Percentiles rank a stretch among this genome's conserved stretches.
These are phyloP conservation scores for Alligator sinensis DNA, from an alignment of 2,113 vertebrate species.

Conservation along the genomic window DNA sequence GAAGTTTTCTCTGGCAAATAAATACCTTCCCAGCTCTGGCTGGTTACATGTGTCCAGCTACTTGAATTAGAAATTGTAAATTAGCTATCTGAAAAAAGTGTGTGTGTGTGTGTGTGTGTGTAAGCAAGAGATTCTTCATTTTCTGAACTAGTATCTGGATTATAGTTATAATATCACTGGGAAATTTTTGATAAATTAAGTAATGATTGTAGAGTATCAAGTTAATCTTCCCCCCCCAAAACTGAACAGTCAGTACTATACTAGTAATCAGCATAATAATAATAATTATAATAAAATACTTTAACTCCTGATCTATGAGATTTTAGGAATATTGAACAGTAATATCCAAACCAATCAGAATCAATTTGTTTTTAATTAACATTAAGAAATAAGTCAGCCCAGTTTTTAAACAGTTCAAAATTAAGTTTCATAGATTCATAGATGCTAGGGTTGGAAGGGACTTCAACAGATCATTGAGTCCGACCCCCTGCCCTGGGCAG, in stretches of 20 bases:
- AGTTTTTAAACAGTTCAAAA: not conserved
- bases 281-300: not conserved
- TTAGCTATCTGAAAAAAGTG: no score
- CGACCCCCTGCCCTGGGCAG: no score
- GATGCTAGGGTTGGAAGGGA: not conserved
- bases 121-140: not conserved
- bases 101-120: no score
- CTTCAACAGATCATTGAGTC: no score
- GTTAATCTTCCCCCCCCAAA: slow-evolving; percentile 3
- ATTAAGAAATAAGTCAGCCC: not conserved
- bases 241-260: not conserved
- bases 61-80: no score
- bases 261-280: not conserved
- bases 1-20: no score
- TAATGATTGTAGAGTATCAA: not conserved
- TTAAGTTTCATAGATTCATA: not conserved
- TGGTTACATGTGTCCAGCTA: no score
- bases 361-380: not conserved
- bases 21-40: no score
- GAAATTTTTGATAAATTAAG: slow-evolving; percentile 31
- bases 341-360: not conserved
- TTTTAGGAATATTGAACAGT: not conserved
- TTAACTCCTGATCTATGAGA: not conserved
- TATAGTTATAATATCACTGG: not conserved
- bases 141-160: not conserved